Evolutionary conservation across 2,113 vertebrate genomes (phyloP), one percentile per base, ranked within the genome.

Genomic region (Onychostruthus taczanowskii): DNA sequence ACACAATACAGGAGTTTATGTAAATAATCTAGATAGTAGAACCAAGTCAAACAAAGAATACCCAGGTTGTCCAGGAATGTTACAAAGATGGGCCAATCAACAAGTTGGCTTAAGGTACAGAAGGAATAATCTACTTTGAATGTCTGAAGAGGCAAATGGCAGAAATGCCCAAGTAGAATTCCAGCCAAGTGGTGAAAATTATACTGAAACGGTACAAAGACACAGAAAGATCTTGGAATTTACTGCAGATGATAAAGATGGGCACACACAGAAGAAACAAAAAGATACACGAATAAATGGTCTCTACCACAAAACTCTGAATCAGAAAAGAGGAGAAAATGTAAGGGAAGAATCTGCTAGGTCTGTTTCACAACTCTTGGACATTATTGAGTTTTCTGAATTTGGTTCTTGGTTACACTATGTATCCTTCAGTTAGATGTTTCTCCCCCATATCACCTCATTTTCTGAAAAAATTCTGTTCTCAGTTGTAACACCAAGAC

Each of bases 341-440:
- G 35, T 13, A 83, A 6, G 8, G 21, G 9, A 93, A 77, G 33
- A 64, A 59, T 49, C 37, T 47, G 19, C 30, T 75, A 49, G 7
- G 6, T 74, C 30, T 90, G 3, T 35, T 90, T 66, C 0, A 0
- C 0, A 0, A 22, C 19, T 80, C 31, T 30, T 46, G 30, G 33
- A 46, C 13, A 17, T 26, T 7, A 30, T 16, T 44, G 55, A 46
- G 8, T 50, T 94, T 91, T 59, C 35, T 59, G 55, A 83, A 55
- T 49, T 63, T 44, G 33, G 15, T 28, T 72, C 23, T 70, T 39
- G 27, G 8, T 59, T 87, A 44, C 13, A 31, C 24, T 9, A 31
- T 5, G 2, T 16, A 27, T 61, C 56, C 23, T 92, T 88, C 43
- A 67, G 6, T 58, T 39, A 69, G 37, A 41, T 3, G 14, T 33